phyloP scores from a whole-genome alignment of 2,113 vertebrate species.

The Charina bottae region DNA sequence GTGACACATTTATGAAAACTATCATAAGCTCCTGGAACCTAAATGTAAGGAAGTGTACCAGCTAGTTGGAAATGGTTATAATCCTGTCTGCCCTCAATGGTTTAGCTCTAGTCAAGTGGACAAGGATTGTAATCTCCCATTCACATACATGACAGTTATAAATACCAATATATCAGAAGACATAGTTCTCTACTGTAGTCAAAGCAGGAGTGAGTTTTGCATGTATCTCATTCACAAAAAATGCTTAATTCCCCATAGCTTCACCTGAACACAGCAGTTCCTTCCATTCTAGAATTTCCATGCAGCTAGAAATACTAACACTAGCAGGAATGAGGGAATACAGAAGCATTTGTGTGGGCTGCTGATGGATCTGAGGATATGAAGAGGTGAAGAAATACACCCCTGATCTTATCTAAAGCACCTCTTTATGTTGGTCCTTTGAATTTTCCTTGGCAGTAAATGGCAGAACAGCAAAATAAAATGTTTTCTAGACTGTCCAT shows the following conservation, averaged over 20 bases:
- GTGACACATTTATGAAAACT: neutral
- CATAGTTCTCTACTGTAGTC: neutral
- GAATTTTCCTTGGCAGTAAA: conserved; percentile 62
- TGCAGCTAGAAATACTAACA: neutral
- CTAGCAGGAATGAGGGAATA: neutral
- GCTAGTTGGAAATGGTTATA: neutral
- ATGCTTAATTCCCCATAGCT: neutral
- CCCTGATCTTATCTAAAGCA: conserved; percentile 44
- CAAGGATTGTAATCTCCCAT: neutral
- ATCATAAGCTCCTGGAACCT: neutral
- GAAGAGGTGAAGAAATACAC: conserved; percentile 36
- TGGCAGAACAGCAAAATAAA: neutral
- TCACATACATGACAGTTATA: no score
- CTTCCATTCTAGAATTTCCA: neutral
- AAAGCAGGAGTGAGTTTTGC: neutral
- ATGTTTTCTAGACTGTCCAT: conserved; percentile 51
- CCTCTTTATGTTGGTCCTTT: conserved; percentile 21
- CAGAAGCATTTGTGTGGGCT: neutral
- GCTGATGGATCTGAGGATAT: conserved; percentile 36
- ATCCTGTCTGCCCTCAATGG: neutral
- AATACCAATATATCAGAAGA: neutral
- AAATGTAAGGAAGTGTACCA: neutral
- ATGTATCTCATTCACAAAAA: neutral
- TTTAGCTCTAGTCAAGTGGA: neutral
- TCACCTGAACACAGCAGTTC: neutral